Conservation (phyloP, 2,113 vertebrate species). For the Penelope pileata region DNA sequence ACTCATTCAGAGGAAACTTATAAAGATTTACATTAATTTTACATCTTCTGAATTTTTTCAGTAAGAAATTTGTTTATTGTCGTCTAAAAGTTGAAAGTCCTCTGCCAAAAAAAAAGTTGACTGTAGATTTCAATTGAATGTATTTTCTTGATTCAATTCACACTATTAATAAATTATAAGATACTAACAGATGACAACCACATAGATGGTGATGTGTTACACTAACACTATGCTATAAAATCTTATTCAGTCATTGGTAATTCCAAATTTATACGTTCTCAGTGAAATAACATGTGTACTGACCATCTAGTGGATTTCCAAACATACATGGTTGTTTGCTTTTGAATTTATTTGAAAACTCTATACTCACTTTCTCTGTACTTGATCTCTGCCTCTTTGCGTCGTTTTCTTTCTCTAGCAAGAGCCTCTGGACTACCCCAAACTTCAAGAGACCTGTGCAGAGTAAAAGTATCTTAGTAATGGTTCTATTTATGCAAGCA, state of each 20-base stretch:
- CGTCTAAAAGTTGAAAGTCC: neutral
- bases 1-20: neutral
- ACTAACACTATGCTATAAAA: neutral
- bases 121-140: neutral
- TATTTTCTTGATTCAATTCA: neutral
- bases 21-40: neutral
- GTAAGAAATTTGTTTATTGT: neutral
- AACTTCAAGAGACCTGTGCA: constrained; percentile 89
- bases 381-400: constrained; percentile 90
- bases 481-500: neutral
- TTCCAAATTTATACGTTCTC: neutral
- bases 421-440: constrained; percentile 97
- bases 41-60: neutral
- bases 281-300: neutral
- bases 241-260: neutral
- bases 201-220: neutral
- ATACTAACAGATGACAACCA: neutral
- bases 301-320: neutral
- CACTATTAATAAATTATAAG: neutral
- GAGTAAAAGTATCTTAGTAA: neutral
- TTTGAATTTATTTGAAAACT: neutral
- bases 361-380: constrained; percentile 91
- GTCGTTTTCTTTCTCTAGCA: constrained; percentile 88
- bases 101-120: neutral
- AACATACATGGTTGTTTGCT: neutral